Base-by-base conservation (phyloP, 2,797 vertebrate genomes). In the Meda fulgida region DNA sequence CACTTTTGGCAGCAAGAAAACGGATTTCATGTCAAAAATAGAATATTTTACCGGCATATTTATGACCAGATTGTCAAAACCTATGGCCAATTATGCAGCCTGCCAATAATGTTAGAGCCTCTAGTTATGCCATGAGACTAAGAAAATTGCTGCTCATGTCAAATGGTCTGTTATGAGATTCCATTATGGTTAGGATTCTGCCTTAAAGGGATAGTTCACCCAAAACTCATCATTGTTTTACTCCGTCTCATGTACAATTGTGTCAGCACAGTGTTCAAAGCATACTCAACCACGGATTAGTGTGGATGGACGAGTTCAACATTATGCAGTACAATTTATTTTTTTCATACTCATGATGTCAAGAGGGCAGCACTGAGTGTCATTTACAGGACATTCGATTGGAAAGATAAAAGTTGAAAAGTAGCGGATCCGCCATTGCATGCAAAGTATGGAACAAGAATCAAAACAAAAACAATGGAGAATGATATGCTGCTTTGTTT, bases 31-130 rank as follows among this genome's bases (percentile, higher is more conserved):
- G 58, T 51, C 71, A 83, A 76, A 48, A 48, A 65, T 36, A 65
- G 58, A 83, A 76, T 38, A 26, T 65, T 76, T 76, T 76, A 65
- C 70, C 5, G 1, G 13, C 31, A 36, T 73, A 53, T 76, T 53
- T 51, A 51, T 67, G 63, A 65, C 23, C 58, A 40, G 38, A 78
- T 78, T 63, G 65, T 46, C 31, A 76, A 76, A 76, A 76, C 31
- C 73, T 76, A 76, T 79, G 58, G 38, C 77, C 36, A 79, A 65
- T 79, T 46, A 79, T 65, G 18, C 36, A 79, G 38, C 38, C 58
- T 40, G 60, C 77, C 36, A 29, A 65, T 79, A 79, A 78, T 29
- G 53, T 43, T 31, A 46, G 16, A 23, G 77, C 77, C n/a, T 79
- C 16, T 21, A 31, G 77, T 65, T 48, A 48, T 48, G 46, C 46